Evolutionary conservation across 1,140 invertebrate species (phyloP).

Genomic region (Drosophila trapezifrons): DNA sequence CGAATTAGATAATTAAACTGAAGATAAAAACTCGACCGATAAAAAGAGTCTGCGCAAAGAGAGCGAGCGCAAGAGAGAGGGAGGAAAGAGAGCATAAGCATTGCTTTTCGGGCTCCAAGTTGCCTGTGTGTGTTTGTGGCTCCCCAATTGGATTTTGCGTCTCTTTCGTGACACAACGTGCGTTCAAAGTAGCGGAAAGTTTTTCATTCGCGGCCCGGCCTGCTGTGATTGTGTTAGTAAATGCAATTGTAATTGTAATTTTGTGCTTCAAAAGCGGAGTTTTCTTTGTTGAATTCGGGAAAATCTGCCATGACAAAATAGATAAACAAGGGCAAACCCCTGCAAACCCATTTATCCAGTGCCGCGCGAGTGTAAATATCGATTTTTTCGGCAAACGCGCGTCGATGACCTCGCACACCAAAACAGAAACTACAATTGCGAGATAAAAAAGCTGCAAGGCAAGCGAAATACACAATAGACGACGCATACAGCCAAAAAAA

Average conservation of each 20-base stretch:
- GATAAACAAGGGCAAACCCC: conserved; percentile 13
- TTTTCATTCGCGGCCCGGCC: conserved; percentile 41
- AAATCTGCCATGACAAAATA: conserved; percentile 5
- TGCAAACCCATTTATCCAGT: conserved; percentile 25
- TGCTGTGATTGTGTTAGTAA: conserved; percentile 24
- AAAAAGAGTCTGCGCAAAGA: conserved; percentile 56
- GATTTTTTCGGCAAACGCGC: conserved; percentile 60
- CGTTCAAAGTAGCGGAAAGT: conserved; percentile 76
- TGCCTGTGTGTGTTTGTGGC: conserved; percentile 49
- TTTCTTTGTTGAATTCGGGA: conserved; percentile 17
- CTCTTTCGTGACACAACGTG: conserved; percentile 78
- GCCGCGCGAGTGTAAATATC: conserved; percentile 59
- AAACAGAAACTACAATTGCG: conserved; percentile 14
- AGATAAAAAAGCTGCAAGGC: conserved; percentile 31
- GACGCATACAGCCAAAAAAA: conserved; percentile 16
- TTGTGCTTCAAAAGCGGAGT: conserved; percentile 15
- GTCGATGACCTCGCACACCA: conserved; percentile 74
- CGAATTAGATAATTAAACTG: conserved; percentile 32
- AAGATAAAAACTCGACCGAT: conserved; percentile 15
- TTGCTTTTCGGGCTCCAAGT: conserved; percentile 33
- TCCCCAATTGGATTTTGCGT: conserved; percentile 73
- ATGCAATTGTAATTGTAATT: conserved; percentile 32
- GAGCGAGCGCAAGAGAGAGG: conserved; percentile 5
- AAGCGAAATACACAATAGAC: neutral
- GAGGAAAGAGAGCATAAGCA: conserved; percentile 12